These are phyloP conservation scores for Deroplatys truncata DNA, from an alignment of 2,888 invertebrate genomes.

Conservation along the genomic window DNA sequence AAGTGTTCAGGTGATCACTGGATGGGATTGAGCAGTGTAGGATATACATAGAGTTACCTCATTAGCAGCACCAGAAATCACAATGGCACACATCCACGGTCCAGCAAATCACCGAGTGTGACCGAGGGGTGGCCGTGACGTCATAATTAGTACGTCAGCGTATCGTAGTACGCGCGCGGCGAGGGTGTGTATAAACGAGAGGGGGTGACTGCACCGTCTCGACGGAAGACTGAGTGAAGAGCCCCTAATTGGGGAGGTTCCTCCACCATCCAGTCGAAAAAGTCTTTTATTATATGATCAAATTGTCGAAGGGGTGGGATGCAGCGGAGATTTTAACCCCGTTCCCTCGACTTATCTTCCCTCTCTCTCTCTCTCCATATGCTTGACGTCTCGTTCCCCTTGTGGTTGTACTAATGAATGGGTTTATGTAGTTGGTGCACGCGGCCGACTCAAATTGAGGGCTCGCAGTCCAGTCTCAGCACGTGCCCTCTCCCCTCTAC, in stretches of 20 bases:
- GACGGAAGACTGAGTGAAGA: neutral
- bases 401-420: slow-evolving; percentile 15
- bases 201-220: neutral
- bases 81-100: slow-evolving; percentile 18
- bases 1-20: too few species aligned
- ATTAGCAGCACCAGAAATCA: slow-evolving; percentile 19
- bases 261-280: slow-evolving; percentile 4
- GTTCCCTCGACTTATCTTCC: neutral
- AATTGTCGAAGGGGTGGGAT: neutral
- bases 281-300: slow-evolving; percentile 24
- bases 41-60: neutral
- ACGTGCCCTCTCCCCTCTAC: neutral
- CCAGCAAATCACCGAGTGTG: slow-evolving; percentile 12
- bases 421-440: neutral
- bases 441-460: neutral
- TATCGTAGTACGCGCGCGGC: slow-evolving; percentile 4
- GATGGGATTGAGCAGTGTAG: neutral
- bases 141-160: slow-evolving; percentile 22
- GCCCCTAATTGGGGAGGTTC: slow-evolving; percentile 22
- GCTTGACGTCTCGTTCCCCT: neutral
- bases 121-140: slow-evolving; percentile 8
- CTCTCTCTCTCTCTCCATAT: neutral
- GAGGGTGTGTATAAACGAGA: neutral
- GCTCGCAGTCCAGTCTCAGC: neutral
- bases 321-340: neutral